Evolutionary conservation across 2,113 vertebrate species (phyloP).

Genomic region (Corythoichthys haematopterus): DNA sequence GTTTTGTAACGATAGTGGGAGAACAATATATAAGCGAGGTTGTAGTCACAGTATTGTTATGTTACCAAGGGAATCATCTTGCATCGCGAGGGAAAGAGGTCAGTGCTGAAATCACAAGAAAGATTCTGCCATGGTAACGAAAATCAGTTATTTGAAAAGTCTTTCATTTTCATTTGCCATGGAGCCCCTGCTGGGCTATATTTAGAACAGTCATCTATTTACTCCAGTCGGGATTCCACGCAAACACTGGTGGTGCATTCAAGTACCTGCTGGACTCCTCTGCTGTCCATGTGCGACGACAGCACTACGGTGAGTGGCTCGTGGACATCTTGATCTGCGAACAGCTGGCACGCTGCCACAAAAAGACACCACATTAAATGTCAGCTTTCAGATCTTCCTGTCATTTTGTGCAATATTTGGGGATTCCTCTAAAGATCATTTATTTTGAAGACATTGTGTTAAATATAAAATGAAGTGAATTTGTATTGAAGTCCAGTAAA

Average conservation of each 20-base stretch:
- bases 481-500: not conserved
- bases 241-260: not conserved
- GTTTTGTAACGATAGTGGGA: too few relatives aligned
- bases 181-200: not conserved
- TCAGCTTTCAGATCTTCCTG: conserved; percentile 1
- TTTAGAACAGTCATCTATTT: not conserved
- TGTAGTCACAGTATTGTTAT: not conserved
- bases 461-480: not conserved
- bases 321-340: conserved; percentile 79
- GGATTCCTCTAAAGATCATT: not conserved
- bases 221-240: not conserved
- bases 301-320: conserved; percentile 78
- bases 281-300: conserved; percentile 74
- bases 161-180: not conserved
- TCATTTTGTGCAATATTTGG: not conserved
- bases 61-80: not conserved
- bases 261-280: conserved; percentile 84
- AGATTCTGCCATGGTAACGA: not conserved
- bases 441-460: not conserved
- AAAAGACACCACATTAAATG: not conserved
- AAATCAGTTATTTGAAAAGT: not conserved
- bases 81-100: not conserved
- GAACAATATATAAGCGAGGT: too few relatives aligned
- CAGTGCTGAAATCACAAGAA: not conserved
- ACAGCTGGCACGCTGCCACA: conserved; percentile 77